These are phyloP conservation scores for Promerops cafer DNA, from an alignment of 2,113 vertebrate genomes.

Conservation along the genomic window DNA sequence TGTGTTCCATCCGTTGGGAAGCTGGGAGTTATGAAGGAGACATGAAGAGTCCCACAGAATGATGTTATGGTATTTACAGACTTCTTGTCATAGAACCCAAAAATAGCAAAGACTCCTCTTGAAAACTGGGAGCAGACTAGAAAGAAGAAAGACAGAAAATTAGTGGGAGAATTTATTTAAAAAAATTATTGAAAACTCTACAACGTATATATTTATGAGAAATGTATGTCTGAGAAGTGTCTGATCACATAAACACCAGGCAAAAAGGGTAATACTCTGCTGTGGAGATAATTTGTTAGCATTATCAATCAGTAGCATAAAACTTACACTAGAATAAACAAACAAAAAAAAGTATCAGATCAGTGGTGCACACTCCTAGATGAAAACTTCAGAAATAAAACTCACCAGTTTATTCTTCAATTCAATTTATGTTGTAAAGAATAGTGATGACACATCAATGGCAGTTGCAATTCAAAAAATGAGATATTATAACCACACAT, in stretches of 20 bases:
- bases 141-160: conserved; percentile 22
- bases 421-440: neutral
- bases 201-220: neutral
- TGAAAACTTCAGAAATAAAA: neutral
- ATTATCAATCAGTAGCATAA: neutral
- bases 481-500: neutral
- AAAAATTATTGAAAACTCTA: neutral
- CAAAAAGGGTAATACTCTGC: neutral
- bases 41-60: conserved; percentile 96
- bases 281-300: neutral
- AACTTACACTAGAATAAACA: neutral
- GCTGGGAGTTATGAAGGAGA: conserved; percentile 98
- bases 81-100: conserved; percentile 99
- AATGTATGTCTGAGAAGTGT: neutral
- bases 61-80: conserved; percentile 99
- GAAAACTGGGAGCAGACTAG: conserved; percentile 99
- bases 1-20: conserved; percentile 96
- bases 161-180: neutral
- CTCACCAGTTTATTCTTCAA: neutral
- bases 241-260: neutral
- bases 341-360: neutral
- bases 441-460: neutral
- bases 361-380: neutral
- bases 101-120: conserved; percentile 98
- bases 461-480: neutral